A percentile compares a stretch with the other conserved stretches of the same genome.
Conservation (phyloP, 2,113 vertebrate species). For the Bubo scandiacus region DNA sequence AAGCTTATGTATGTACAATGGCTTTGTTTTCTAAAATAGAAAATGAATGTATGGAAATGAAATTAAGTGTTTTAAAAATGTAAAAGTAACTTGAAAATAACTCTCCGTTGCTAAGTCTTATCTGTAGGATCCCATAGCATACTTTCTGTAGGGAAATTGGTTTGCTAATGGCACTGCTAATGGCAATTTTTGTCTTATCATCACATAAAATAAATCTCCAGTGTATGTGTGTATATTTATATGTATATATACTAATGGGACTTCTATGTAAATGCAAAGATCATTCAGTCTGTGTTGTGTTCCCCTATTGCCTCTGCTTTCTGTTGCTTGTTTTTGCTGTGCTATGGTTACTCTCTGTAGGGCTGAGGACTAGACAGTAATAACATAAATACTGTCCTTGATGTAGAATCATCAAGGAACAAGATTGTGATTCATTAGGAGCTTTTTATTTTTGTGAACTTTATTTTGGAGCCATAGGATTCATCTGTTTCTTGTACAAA, state of each 20-base stretch:
- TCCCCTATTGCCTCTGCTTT: background rate
- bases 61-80: background rate
- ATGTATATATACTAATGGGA: background rate
- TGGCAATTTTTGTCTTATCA: background rate
- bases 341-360: background rate
- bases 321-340: background rate
- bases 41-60: background rate
- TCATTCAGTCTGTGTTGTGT: background rate
- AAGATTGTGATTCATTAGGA: background rate
- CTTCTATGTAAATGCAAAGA: background rate
- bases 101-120: background rate
- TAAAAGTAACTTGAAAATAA: background rate
- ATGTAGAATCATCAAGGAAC: background rate
- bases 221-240: background rate
- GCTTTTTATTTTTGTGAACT: background rate
- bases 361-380: background rate
- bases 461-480: background rate
- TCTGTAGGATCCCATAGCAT: background rate
- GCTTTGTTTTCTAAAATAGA: background rate
- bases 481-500: background rate
- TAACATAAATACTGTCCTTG: background rate
- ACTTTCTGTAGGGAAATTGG: background rate
- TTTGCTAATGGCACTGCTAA: background rate
- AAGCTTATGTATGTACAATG: background rate
- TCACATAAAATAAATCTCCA: background rate